A percentile compares a stretch with the other conserved stretches of the same genome.
Evolutionary conservation across 2,113 vertebrate species (phyloP).

Genomic region (Haplochromis vanheusdeni): DNA sequence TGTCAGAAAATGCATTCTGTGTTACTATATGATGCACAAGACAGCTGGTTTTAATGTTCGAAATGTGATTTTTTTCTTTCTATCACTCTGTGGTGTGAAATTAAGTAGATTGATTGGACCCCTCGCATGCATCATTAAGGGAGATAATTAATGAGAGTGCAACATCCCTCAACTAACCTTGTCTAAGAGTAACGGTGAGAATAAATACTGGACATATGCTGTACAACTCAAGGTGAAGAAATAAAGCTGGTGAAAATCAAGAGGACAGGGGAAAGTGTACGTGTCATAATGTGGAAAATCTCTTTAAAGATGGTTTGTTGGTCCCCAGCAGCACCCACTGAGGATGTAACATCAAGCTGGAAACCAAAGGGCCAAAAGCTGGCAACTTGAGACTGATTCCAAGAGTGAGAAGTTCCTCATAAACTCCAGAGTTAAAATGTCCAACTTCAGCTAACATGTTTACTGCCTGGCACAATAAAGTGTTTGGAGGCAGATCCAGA

Average conservation of each 20-base stretch:
- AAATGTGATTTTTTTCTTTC: not conserved
- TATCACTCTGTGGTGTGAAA: not conserved
- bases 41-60: not conserved
- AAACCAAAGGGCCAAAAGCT: not conserved
- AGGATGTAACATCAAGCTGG: not conserved
- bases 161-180: constrained; percentile 27
- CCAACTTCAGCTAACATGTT: not conserved
- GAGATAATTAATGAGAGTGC: constrained; percentile 33
- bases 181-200: constrained; percentile 9
- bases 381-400: not conserved
- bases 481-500: not conserved
- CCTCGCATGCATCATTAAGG: constrained; percentile 29
- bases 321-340: not conserved
- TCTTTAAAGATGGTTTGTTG: not conserved
- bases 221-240: not conserved
- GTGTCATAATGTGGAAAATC: not conserved
- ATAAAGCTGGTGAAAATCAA: not conserved
- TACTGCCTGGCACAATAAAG: not conserved
- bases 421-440: not conserved
- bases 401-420: not conserved
- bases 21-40: not conserved
- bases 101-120: constrained; percentile 26
- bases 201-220: constrained; percentile 2
- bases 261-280: not conserved
- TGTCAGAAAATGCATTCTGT: not conserved